Conservation (phyloP, 1,140 invertebrate species). For the Oreohelix idahoensis region DNA sequence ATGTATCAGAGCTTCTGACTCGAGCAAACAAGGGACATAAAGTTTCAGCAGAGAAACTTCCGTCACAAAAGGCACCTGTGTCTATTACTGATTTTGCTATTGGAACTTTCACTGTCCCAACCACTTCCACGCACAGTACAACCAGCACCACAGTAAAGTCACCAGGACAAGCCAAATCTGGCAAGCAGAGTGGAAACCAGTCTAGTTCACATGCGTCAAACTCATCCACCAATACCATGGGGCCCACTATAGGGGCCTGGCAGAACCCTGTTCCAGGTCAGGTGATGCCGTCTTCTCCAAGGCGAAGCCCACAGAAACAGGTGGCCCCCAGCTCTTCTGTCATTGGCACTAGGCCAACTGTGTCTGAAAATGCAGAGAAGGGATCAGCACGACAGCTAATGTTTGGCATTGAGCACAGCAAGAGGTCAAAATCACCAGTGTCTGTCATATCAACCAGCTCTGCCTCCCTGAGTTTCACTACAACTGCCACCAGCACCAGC, state of each 20-base stretch:
- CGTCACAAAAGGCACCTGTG: conserved; percentile 38
- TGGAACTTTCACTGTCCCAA: conserved; percentile 45
- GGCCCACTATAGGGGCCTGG: conserved; percentile 32
- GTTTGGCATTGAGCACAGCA: conserved; percentile 71
- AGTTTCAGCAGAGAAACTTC: conserved; percentile 42
- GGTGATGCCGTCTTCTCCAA: conserved; percentile 74
- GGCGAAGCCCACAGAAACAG: conserved; percentile 52
- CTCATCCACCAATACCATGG: conserved; percentile 7
- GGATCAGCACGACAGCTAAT: conserved; percentile 38
- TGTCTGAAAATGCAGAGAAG: conserved; percentile 35
- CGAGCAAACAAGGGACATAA: conserved; percentile 63
- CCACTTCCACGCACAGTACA: conserved; percentile 61
- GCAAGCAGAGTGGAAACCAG: conserved; percentile 4
- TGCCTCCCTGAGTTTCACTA: conserved; percentile 35
- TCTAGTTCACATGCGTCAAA: conserved; percentile 67
- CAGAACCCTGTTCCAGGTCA: conserved; percentile 36
- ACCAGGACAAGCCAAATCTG: conserved; percentile 11
- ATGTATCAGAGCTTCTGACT: conserved; percentile 86
- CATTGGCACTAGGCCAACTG: neutral
- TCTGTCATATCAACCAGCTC: neutral
- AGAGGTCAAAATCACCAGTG: conserved; percentile 6
- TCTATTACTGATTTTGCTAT: conserved; percentile 48
- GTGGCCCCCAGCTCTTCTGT: conserved; percentile 81
- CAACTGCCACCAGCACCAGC: conserved; percentile 37
- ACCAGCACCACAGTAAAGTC: conserved; percentile 17